Percentiles rank a stretch among this genome's conserved stretches.
These are phyloP conservation scores for Cephalopterus ornatus DNA, from an alignment of 2,113 vertebrate species.

Conservation along the genomic window DNA sequence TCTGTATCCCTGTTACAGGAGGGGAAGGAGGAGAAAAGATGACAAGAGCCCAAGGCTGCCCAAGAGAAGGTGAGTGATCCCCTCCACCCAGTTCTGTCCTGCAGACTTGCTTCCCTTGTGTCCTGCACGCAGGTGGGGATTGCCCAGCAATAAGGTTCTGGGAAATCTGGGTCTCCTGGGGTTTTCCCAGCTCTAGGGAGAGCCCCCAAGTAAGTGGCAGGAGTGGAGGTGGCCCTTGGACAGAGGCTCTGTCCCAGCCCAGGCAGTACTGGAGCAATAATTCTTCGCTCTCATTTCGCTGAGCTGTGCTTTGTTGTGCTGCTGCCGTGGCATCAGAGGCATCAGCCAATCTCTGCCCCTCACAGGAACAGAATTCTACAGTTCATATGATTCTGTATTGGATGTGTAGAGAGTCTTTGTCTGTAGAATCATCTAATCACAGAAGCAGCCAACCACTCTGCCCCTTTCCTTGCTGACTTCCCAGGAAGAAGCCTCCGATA, in stretches of 20 bases:
- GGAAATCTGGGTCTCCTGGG: background rate
- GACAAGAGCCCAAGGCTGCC: slow-evolving; percentile 95
- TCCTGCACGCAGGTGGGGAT: background rate
- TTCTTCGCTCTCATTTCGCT: background rate
- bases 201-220: background rate
- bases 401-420: background rate
- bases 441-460: background rate
- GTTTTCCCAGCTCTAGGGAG: background rate
- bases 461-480: background rate
- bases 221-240: background rate
- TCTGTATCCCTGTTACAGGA: slow-evolving; percentile 74
- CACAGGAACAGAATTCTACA: background rate
- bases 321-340: background rate
- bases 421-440: background rate
- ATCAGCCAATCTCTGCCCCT: background rate
- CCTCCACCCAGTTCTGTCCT: background rate
- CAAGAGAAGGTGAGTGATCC: slow-evolving; percentile 85
- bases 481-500: slow-evolving; percentile 96
- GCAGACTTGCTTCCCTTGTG: background rate
- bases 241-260: background rate
- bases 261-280: background rate
- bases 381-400: background rate
- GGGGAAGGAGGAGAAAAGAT: slow-evolving; percentile 93
- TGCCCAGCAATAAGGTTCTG: background rate
- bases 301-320: background rate